These are phyloP conservation scores for Bombus pascuorum DNA, from an alignment of 1,140 invertebrate genomes.

Conservation along the genomic window DNA sequence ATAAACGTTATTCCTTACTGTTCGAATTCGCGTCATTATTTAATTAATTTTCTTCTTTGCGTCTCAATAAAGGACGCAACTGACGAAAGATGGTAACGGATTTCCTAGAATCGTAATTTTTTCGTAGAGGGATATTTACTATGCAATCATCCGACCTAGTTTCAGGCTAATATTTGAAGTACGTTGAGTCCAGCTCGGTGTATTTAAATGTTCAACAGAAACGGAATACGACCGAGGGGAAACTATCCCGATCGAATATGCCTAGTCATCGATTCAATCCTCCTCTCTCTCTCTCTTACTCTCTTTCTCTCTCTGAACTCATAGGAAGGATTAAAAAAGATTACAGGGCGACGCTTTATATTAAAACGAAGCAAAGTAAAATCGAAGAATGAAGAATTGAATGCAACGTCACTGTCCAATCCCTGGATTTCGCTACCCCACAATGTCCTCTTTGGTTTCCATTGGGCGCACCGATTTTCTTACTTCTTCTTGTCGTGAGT, in stretches of 20 bases:
- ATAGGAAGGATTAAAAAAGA: conserved; percentile 5
- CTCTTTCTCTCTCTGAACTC: not conserved
- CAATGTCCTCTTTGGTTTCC: conserved; percentile 42
- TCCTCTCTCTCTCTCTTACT: not conserved
- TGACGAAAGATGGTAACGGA: not conserved
- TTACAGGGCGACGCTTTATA: conserved; percentile 29
- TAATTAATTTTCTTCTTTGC: too few relatives aligned
- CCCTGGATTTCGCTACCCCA: conserved; percentile 22
- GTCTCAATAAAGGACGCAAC: too few relatives aligned
- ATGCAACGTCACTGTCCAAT: conserved; percentile 26
- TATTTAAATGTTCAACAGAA: not conserved
- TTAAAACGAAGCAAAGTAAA: conserved; percentile 18
- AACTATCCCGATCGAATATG: not conserved
- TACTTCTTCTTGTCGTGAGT: not conserved
- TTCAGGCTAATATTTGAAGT: not conserved
- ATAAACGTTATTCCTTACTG: too few relatives aligned
- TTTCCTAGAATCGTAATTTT: not conserved
- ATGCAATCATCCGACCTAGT: not conserved
- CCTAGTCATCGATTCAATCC: not conserved
- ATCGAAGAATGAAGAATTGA: conserved; percentile 37
- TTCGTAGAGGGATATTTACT: not conserved
- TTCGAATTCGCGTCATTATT: too few relatives aligned
- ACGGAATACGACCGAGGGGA: not conserved
- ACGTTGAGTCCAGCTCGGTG: not conserved
- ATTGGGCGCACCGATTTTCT: conserved; percentile 30